A percentile compares a stretch with the other conserved stretches of the same genome.
Evolutionary conservation across 1,140 invertebrate genomes (phyloP).

Genomic region (Zaprionus ghesquierei): DNA sequence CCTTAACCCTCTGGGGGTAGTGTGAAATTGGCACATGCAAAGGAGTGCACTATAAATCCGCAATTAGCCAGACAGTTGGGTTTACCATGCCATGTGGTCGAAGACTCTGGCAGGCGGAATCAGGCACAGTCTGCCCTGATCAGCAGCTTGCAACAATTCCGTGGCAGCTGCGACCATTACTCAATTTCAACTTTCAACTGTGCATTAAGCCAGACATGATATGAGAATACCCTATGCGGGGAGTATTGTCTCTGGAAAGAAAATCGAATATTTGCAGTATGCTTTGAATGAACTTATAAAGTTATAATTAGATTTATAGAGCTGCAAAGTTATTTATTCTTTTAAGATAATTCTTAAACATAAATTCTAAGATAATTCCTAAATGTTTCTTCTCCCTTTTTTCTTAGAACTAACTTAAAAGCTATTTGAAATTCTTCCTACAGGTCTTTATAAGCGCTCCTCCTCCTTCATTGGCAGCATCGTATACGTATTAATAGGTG

Average conservation of each 20-base stretch:
- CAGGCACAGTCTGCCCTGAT: background rate
- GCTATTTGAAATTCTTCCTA: background rate
- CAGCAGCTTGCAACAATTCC: background rate
- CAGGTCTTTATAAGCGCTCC: background rate
- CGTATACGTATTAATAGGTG: background rate
- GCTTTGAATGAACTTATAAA: background rate
- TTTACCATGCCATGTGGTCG: slow-evolving; percentile 5
- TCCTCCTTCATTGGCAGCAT: background rate
- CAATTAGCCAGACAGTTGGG: slow-evolving; percentile 7
- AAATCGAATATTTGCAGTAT: background rate
- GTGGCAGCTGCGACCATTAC: background rate
- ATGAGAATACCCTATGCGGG: background rate
- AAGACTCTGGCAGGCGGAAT: background rate
- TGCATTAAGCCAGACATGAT: background rate
- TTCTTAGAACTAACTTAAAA: background rate
- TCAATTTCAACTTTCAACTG: background rate
- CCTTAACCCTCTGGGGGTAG: background rate
- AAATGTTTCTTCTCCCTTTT: background rate
- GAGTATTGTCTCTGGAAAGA: background rate
- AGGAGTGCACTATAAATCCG: background rate
- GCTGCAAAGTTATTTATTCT: too few species aligned
- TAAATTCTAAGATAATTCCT: too few species aligned
- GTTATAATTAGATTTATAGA: too few species aligned
- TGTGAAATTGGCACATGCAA: background rate
- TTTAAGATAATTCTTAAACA: too few species aligned